Percentiles rank a stretch among this genome's conserved stretches.
Evolutionary conservation across 2,113 vertebrate genomes (phyloP).

Genomic region (Myotis brandtii): DNA sequence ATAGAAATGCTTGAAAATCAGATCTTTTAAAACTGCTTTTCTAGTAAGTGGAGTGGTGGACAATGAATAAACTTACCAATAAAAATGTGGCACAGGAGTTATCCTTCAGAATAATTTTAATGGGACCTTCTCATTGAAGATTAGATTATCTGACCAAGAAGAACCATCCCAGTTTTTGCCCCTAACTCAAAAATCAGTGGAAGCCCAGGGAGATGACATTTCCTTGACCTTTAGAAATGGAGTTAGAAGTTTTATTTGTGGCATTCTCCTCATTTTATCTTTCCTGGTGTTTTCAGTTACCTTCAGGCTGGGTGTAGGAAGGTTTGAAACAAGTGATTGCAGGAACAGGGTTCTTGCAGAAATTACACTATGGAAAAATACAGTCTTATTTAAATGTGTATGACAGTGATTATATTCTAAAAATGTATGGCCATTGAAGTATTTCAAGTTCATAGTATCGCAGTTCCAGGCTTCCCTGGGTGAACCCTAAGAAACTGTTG

Average conservation of each 20-base stretch:
- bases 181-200: constrained; percentile 62
- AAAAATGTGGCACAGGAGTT: constrained; percentile 72
- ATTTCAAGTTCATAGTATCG: background rate
- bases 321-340: constrained; percentile 48
- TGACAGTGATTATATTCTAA: background rate
- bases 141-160: constrained; percentile 81
- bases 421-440: constrained; percentile 46
- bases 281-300: constrained; percentile 52
- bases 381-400: background rate
- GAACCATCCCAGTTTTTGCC: constrained; percentile 47
- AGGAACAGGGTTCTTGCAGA: constrained; percentile 49
- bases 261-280: constrained; percentile 52
- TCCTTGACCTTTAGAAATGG: constrained; percentile 72
- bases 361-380: constrained; percentile 26
- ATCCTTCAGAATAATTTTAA: constrained; percentile 77
- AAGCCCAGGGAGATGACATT: constrained; percentile 64
- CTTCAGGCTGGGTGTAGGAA: constrained; percentile 67
- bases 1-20: constrained; percentile 36
- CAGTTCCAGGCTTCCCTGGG: background rate
- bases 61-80: constrained; percentile 84
- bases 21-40: constrained; percentile 81
- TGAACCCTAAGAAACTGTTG: background rate
- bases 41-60: constrained; percentile 82
- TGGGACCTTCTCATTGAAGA: constrained; percentile 81
- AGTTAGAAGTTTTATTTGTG: constrained; percentile 37